Conservation (phyloP, 2,888 invertebrate species). For the Perizoma flavofasciatum region DNA sequence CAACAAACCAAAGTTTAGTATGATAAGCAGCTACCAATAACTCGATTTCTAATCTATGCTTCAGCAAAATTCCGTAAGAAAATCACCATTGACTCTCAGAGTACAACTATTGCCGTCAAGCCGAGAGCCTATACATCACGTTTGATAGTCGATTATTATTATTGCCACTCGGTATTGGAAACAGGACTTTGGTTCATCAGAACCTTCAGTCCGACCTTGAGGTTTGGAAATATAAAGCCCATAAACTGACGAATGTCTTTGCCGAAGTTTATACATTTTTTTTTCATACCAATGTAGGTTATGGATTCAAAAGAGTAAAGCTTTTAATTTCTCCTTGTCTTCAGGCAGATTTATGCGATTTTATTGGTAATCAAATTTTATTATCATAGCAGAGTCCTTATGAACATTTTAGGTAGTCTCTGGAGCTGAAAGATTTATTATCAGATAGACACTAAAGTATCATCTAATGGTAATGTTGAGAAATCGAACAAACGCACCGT, state of each 20-base stretch:
- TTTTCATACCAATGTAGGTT: too few species aligned
- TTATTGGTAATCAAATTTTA: slow-evolving; percentile 39
- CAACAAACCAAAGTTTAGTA: too few species aligned
- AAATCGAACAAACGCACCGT: slow-evolving; percentile 65
- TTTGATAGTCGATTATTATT: slow-evolving; percentile 83
- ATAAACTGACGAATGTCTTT: slow-evolving; percentile 8
- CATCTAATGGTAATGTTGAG: slow-evolving; percentile 63
- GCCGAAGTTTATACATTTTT: background rate
- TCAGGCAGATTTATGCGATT: slow-evolving; percentile 28
- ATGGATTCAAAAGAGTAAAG: too few species aligned
- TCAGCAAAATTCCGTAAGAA: slow-evolving; percentile 1
- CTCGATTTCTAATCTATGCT: background rate
- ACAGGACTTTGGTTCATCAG: slow-evolving; percentile 69
- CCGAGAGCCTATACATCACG: slow-evolving; percentile 72
- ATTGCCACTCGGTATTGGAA: slow-evolving; percentile 75
- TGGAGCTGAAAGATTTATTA: slow-evolving; percentile 62
- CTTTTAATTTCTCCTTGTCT: too few species aligned
- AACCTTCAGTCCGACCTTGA: slow-evolving; percentile 40
- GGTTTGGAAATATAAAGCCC: slow-evolving; percentile 14
- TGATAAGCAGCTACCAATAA: too few species aligned
- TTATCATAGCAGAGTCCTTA: slow-evolving; percentile 40
- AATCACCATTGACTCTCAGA: slow-evolving; percentile 3
- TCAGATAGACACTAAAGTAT: slow-evolving; percentile 62
- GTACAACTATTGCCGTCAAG: slow-evolving; percentile 68
- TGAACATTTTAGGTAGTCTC: slow-evolving; percentile 52